Conservation (phyloP, 2,797 vertebrate genomes). For the Rhincodon typus region DNA sequence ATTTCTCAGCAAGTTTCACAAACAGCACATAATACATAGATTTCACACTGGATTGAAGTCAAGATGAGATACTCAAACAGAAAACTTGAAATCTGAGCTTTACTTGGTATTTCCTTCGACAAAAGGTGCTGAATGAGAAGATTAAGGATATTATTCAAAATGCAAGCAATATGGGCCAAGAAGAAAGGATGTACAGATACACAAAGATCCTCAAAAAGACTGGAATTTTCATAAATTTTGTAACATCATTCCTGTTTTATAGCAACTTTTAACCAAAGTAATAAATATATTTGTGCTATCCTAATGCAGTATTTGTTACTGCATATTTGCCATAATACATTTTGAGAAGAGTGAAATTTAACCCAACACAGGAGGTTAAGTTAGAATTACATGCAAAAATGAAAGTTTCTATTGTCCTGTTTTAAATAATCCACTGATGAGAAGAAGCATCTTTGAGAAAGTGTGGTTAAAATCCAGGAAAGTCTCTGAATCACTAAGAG, state of each 20-base stretch:
- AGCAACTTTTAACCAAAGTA: neutral
- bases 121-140: neutral
- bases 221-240: neutral
- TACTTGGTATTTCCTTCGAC: neutral
- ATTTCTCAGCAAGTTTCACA: neutral
- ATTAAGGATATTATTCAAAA: slow-evolving; percentile 9
- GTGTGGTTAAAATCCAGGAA: neutral
- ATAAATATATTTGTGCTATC: neutral
- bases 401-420: neutral
- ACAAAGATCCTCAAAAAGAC: neutral
- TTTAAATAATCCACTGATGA: neutral
- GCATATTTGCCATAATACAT: neutral
- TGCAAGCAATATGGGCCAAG: neutral
- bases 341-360: neutral
- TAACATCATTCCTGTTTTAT: neutral
- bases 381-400: neutral
- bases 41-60: neutral
- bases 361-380: neutral
- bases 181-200: neutral
- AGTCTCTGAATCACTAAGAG: neutral
- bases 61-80: neutral
- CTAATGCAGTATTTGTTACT: neutral
- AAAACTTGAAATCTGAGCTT: neutral
- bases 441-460: neutral
- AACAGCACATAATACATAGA: neutral